phyloP scores from a whole-genome alignment of 1,140 invertebrate genomes.

The Epicauta chinensis region DNA sequence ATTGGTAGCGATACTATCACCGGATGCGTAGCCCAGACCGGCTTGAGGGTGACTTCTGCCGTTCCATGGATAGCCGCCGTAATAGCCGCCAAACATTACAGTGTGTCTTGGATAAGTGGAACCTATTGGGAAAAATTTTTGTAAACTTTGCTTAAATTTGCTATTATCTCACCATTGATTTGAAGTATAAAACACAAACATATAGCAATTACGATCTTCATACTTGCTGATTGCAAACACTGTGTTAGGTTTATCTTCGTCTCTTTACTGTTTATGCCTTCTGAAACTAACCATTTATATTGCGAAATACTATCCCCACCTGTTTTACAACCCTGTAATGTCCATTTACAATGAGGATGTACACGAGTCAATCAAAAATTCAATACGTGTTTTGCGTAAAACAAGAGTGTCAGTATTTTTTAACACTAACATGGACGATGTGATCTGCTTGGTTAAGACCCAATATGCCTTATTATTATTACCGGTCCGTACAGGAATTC shows the following conservation, averaged over 20 bases:
- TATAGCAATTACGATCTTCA: not conserved
- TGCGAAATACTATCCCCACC: slow-evolving; percentile 23
- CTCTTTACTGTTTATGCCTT: slow-evolving; percentile 5
- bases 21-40: slow-evolving; percentile 19
- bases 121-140: no score
- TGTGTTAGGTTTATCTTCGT: no score
- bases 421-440: slow-evolving; percentile 24
- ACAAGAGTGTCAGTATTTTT: slow-evolving; percentile 30
- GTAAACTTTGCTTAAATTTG: no score
- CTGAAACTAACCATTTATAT: slow-evolving; percentile 19
- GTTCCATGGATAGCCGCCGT: slow-evolving; percentile 12
- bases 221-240: not conserved
- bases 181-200: slow-evolving; percentile 2
- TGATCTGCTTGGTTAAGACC: slow-evolving; percentile 28
- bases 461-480: slow-evolving; percentile 21
- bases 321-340: slow-evolving; percentile 21
- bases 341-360: slow-evolving; percentile 27
- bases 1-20: slow-evolving; percentile 26
- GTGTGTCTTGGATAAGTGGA: not conserved
- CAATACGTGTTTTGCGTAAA: slow-evolving; percentile 26
- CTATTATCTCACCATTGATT: no score
- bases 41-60: slow-evolving; percentile 17
- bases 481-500: slow-evolving; percentile 18
- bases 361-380: slow-evolving; percentile 26
- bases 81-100: slow-evolving; percentile 44